Evolutionary conservation across 2,797 vertebrate species (phyloP).

Genomic region (Siniperca undulata): DNA sequence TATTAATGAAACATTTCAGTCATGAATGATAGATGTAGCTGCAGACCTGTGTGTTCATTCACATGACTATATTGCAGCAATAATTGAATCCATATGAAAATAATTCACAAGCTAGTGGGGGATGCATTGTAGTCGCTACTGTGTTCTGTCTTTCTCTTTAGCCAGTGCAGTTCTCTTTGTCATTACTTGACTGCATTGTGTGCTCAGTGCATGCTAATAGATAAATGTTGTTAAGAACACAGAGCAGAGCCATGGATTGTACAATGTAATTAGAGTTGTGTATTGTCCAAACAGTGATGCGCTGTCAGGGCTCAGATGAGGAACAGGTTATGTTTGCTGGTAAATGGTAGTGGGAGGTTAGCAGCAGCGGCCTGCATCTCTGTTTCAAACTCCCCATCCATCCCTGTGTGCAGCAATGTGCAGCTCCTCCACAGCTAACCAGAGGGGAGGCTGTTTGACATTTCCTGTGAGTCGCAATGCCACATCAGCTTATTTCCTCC

Average conservation of each 20-base stretch:
- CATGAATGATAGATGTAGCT: neutral
- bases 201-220: constrained; percentile 45
- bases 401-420: constrained; percentile 3
- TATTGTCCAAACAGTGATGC: constrained; percentile 46
- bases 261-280: constrained; percentile 51
- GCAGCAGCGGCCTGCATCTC: constrained; percentile 9
- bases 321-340: constrained; percentile 40
- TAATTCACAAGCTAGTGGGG: neutral
- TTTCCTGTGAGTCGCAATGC: constrained; percentile 48
- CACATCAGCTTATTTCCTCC: constrained; percentile 51
- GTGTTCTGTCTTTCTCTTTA: constrained; percentile 4
- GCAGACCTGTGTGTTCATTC: neutral
- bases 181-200: constrained; percentile 35
- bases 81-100: constrained; percentile 4
- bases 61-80: neutral
- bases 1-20: neutral
- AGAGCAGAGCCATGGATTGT: constrained; percentile 37
- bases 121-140: neutral
- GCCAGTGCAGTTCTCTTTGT: constrained; percentile 12
- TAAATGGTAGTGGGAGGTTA: constrained; percentile 14
- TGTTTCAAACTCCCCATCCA: constrained; percentile 9
- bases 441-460: constrained; percentile 48
- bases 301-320: constrained; percentile 30
- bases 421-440: constrained; percentile 27
- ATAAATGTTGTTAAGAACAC: constrained; percentile 57